Base-by-base conservation (phyloP, 2,113 vertebrate species). In the Tichodroma muraria region DNA sequence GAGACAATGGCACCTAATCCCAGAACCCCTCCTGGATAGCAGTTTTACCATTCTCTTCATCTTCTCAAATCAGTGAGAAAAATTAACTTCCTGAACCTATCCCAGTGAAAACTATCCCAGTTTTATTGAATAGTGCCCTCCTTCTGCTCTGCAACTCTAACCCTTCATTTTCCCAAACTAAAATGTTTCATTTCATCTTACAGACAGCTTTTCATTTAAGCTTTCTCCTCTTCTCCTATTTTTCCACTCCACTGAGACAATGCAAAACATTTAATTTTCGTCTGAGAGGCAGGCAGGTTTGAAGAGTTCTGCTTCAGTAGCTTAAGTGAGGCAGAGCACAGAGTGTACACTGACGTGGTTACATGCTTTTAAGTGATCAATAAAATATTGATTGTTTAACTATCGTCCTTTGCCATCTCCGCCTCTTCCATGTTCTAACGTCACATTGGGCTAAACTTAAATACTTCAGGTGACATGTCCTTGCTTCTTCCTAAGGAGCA, bases 161-260 rank as follows among this genome's bases (percentile, higher is more conserved):
- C 33, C 47, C 24, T 78, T 92, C 69, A 89, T 87, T 89, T 81
- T n/a, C 22, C 53, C 0, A 0, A 71, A 81, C 24, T 7, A 59
- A 70, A 93, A 70, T 38, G 52, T 71, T 90, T 87, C 9, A 23
- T 65, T 92, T 88, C 52, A 47, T 80, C 21, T 71, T 52, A 63
- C 14, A 80, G 77, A 23, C n/a, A 89, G 80, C 30, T 78, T 78
- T 90, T 89, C 60, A 75, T 75, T 63, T 75, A 50, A 80, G 38
- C 33, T 64, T 92, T 78, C 69, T 81, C 56, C 13, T 81, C 59
- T 80, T 66, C 35, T 47, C 24, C 49, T 44, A 17, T 56, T 95
- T 90, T 92, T 84, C 89, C 87, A 85, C 73, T 56, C 89, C 60
- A 81, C 44, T 79, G 78, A 89, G 70, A 65, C 84, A 81, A 91